Percentiles rank a stretch among this genome's conserved stretches.
Evolutionary conservation across 2,113 vertebrate species (phyloP).

Genomic region (Heterotilapia buettikoferi): DNA sequence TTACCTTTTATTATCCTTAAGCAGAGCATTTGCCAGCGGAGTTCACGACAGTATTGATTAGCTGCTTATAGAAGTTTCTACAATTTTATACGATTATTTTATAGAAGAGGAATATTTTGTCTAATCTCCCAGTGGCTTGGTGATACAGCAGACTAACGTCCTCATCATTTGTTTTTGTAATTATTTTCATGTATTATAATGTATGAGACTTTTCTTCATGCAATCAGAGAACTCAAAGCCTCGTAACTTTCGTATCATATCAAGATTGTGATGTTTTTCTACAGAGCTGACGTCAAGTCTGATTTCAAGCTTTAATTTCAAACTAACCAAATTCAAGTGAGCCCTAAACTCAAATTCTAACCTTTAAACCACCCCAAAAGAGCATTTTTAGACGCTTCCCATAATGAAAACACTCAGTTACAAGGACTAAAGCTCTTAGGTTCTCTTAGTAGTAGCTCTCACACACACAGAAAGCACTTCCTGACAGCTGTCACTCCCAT

Average conservation of each 20-base stretch:
- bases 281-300: neutral
- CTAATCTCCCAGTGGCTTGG: neutral
- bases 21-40: neutral
- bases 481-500: constrained; percentile 74
- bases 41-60: neutral
- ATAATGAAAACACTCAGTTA: neutral
- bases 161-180: neutral
- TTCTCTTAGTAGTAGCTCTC: constrained; percentile 13
- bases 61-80: neutral
- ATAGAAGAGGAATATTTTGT: neutral
- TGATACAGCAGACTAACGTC: neutral
- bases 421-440: neutral
- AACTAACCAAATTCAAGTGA: neutral
- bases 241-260: neutral
- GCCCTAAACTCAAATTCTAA: neutral
- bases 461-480: neutral
- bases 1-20: neutral
- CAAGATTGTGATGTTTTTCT: neutral
- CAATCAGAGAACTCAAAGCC: neutral
- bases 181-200: neutral
- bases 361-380: neutral
- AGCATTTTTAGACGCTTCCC: neutral
- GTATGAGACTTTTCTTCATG: neutral
- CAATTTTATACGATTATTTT: neutral
- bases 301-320: neutral